Evolutionary conservation across 1,140 invertebrate genomes (phyloP), one percentile per base, ranked within the genome.

Genomic region (Dendroctonus valens): DNA sequence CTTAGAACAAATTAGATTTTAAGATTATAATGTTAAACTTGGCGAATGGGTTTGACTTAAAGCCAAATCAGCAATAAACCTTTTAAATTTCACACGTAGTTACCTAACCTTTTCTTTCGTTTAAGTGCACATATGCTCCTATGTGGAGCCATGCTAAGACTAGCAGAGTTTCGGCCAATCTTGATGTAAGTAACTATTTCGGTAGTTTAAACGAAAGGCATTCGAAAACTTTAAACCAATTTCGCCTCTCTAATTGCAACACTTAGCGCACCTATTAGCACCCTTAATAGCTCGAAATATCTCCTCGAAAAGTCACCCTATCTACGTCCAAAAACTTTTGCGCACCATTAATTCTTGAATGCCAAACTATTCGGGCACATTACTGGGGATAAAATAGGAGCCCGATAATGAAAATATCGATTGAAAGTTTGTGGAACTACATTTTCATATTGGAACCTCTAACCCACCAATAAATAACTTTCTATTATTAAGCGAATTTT

Each of bases 281-380:
- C 15, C 50, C 49, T 59, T 68, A 68, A 68, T 68, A 59, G 66
- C 66, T 58, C 59, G 60, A 63, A 68, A 68, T 68, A 68, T 62
- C 60, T 66, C 37, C 51, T 42, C 49, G 62, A 62, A 59, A 68
- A 68, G 57, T 60, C 51, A 41, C 58, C 57, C 65, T 41, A 55
- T 52, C 55, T 42, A 9, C 46, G 52, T 51, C 66, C 60, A 58
- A 53, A 62, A 68, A 68, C 59, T 63, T 68, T 68, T 52, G 40
- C 51, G 26, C 40, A 59, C 66, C 52, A 68, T 68, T 68, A 68
- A 68, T 68, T 68, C 66, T 68, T 68, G 66, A 68, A 63, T 58
- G 66, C 59, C 66, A 54, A 68, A 68, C 66, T 68, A 68, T 68
- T 68, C 52, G 51, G 37, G 42, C 59, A 57, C 51, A 62, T 63